A percentile compares a stretch with the other conserved stretches of the same genome.
Conservation (phyloP, 2,888 invertebrate species). For the Andrena dorsata region DNA sequence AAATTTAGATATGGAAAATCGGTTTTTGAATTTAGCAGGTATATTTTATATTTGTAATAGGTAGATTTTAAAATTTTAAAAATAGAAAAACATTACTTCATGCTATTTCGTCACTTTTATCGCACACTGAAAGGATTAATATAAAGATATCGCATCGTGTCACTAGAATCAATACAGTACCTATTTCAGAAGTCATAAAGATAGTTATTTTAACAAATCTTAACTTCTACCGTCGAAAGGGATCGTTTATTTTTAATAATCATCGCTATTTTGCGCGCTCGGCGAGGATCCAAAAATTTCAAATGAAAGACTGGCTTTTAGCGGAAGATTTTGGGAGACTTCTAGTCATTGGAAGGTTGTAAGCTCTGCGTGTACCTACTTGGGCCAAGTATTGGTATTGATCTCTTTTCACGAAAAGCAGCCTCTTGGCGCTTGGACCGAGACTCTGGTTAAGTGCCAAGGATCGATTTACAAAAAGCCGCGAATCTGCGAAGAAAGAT, state of each 20-base stretch:
- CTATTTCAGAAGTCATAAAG: no score
- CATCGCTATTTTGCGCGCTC: background rate
- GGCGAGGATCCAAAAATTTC: background rate
- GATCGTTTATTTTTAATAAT: background rate
- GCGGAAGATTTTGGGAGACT: background rate
- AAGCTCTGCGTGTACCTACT: constrained; percentile 11
- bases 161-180: background rate
- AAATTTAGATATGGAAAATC: no score
- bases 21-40: no score
- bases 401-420: constrained; percentile 27
- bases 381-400: constrained; percentile 53
- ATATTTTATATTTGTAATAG: no score
- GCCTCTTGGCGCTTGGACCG: constrained; percentile 30
- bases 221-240: background rate
- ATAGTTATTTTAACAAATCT: no score
- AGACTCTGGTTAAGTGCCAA: constrained; percentile 45
- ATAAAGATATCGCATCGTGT: no score
- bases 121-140: no score
- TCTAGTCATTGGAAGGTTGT: background rate
- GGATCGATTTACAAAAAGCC: constrained; percentile 32
- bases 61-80: no score
- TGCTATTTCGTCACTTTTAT: no score
- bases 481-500: constrained; percentile 13
- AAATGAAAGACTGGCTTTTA: background rate
- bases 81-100: no score